These are phyloP conservation scores for Serripes groenlandicus DNA, from an alignment of 2,888 invertebrate species.

Conservation along the genomic window DNA sequence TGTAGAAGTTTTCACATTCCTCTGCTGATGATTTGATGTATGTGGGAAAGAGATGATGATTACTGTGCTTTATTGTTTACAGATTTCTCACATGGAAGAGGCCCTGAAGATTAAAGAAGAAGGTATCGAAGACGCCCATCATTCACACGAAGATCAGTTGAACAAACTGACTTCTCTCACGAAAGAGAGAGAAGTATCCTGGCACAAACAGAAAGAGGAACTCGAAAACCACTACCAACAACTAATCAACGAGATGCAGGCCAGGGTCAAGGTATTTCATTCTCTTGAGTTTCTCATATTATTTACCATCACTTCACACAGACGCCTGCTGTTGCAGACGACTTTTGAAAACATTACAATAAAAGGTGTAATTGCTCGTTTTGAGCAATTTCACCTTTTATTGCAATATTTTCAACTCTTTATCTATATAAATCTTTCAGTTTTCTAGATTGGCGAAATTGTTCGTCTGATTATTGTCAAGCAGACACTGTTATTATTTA, in stretches of 20 bases:
- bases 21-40: too few relatives aligned
- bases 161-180: conserved; percentile 78
- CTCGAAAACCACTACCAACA: conserved; percentile 83
- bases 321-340: background rate
- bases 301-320: background rate
- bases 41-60: background rate
- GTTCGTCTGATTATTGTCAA: too few relatives aligned
- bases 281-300: background rate
- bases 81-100: conserved; percentile 77
- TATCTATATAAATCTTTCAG: too few relatives aligned
- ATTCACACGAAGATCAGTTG: conserved; percentile 81
- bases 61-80: background rate
- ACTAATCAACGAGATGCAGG: conserved; percentile 81
- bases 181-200: conserved; percentile 80
- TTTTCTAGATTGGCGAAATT: too few relatives aligned
- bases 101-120: conserved; percentile 75
- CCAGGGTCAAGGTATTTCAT: conserved; percentile 78
- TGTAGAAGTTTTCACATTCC: too few relatives aligned
- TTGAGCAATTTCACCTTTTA: background rate
- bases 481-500: too few relatives aligned
- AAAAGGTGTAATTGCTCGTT: background rate
- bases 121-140: conserved; percentile 75
- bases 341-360: background rate
- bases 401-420: background rate
- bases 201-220: conserved; percentile 84